These are phyloP conservation scores for Euborellia annulipes DNA, from an alignment of 1,140 invertebrate genomes.

Conservation along the genomic window DNA sequence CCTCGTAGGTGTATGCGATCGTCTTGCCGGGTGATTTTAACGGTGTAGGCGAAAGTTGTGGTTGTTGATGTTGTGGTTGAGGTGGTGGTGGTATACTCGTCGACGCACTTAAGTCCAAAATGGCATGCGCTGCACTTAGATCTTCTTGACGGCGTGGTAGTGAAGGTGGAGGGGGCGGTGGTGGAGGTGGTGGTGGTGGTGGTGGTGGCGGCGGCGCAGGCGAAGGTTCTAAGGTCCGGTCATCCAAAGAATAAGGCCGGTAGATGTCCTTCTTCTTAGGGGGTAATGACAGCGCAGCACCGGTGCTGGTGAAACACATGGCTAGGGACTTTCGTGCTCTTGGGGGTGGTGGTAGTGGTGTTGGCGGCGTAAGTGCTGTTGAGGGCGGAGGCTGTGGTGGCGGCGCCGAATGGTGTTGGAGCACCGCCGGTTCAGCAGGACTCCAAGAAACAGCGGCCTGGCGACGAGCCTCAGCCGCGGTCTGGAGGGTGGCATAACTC, in stretches of 20 bases:
- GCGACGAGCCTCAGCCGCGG: conserved; percentile 32
- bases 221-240: too few species aligned
- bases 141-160: conserved; percentile 55
- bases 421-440: conserved; percentile 2
- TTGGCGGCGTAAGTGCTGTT: not conserved
- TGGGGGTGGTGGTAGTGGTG: conserved; percentile 14
- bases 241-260: conserved; percentile 63
- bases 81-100: conserved; percentile 46
- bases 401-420: conserved; percentile 23
- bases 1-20: conserved; percentile 84
- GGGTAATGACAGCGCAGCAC: conserved; percentile 58
- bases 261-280: conserved; percentile 82
- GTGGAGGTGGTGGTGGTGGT: conserved; percentile 12
- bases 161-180: conserved; percentile 1
- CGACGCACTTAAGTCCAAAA: conserved; percentile 69
- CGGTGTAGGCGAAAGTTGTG: conserved; percentile 13
- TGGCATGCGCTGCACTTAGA: conserved; percentile 67
- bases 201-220: conserved; percentile 21
- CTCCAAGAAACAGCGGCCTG: conserved; percentile 15
- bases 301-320: conserved; percentile 70
- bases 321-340: conserved; percentile 47
- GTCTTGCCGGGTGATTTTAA: conserved; percentile 40
- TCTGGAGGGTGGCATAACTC: conserved; percentile 50
- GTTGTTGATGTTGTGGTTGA: conserved; percentile 14
- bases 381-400: conserved; percentile 26